Percentiles rank a stretch among this genome's conserved stretches.
phyloP scores from a whole-genome alignment of 2,113 vertebrate species.

The Smithornis capensis region DNA sequence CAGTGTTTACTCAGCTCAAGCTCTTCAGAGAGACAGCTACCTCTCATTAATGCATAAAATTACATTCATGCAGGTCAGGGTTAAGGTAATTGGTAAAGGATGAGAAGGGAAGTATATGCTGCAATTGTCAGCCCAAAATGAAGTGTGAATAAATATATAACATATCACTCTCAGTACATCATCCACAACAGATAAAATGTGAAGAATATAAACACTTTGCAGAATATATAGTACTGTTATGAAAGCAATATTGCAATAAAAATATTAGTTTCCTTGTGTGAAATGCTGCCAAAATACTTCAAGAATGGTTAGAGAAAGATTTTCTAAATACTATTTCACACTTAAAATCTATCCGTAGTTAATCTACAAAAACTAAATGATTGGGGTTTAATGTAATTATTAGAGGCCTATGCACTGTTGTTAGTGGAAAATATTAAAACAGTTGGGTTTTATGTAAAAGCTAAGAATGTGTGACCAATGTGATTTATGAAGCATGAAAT shows the following conservation, averaged over 20 bases:
- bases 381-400: neutral
- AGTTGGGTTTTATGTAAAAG: neutral
- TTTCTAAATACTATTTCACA: neutral
- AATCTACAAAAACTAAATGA: neutral
- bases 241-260: neutral
- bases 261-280: neutral
- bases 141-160: slow-evolving; percentile 59
- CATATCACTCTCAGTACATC: neutral
- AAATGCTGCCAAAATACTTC: neutral
- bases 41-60: slow-evolving; percentile 55
- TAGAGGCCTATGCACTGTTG: neutral
- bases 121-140: slow-evolving; percentile 12
- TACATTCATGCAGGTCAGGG: slow-evolving; percentile 16
- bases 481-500: slow-evolving; percentile 28
- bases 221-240: neutral
- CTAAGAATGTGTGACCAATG: slow-evolving; percentile 26
- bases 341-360: neutral
- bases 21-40: slow-evolving; percentile 12
- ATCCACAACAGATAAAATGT: neutral
- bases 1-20: slow-evolving; percentile 20
- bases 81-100: slow-evolving; percentile 48
- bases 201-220: neutral
- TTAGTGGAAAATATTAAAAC: neutral
- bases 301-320: neutral
- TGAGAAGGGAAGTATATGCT: slow-evolving; percentile 22